Evolutionary conservation across 2,113 vertebrate species (phyloP).

Genomic region (Xyrauchen texanus): DNA sequence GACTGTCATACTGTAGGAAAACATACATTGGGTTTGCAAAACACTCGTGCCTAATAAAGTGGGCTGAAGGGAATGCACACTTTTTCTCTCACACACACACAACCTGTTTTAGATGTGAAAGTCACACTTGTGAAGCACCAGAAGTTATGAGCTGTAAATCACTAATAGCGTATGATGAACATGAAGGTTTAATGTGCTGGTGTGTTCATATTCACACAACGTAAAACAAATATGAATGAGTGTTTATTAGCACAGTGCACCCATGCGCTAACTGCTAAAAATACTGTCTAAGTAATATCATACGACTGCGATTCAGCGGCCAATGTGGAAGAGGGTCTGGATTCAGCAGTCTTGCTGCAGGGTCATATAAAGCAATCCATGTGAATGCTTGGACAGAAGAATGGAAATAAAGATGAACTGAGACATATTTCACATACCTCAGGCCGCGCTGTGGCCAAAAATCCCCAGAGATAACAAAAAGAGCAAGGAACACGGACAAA

Average conservation of each 20-base stretch:
- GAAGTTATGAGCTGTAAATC: constrained; percentile 22
- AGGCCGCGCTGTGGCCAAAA: not conserved
- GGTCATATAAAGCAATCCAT: constrained; percentile 4
- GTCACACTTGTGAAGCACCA: constrained; percentile 8
- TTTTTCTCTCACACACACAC: not conserved
- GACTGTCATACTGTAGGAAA: constrained; percentile 2
- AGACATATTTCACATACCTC: not conserved
- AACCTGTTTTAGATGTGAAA: constrained; percentile 2
- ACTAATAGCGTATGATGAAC: constrained; percentile 21
- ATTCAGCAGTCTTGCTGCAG: not conserved
- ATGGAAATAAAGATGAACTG: constrained; percentile 5
- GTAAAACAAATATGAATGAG: not conserved
- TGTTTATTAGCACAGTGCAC: constrained; percentile 9
- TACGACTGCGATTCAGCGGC: not conserved
- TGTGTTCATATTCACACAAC: not conserved
- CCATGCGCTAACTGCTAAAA: not conserved
- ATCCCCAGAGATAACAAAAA: not conserved
- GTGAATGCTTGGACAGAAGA: not conserved
- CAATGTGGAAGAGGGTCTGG: not conserved
- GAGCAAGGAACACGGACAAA: not conserved
- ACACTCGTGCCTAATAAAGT: not conserved
- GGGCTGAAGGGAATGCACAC: not conserved
- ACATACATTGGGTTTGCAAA: constrained; percentile 17
- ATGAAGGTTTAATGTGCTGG: constrained; percentile 38
- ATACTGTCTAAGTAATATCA: not conserved